Evolutionary conservation across 2,888 invertebrate species (phyloP), one percentile per base, ranked within the genome.

Genomic region (Leptinotarsa peninsularis): DNA sequence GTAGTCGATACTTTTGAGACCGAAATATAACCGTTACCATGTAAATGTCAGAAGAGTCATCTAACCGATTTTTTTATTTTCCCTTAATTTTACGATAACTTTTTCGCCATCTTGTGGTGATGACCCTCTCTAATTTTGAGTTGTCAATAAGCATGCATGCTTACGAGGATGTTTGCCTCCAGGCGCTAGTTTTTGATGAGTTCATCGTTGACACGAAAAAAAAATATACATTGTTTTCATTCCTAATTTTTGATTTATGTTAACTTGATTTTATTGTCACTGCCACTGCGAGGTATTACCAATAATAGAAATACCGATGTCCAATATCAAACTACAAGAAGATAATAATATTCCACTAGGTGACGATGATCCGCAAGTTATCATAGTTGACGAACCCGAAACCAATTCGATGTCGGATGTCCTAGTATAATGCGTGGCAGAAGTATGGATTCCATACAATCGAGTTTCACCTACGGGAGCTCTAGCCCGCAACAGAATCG

Each of bases 321-420:
- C 88, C 66, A 91, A 91, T 82, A 91, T 91, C 79, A 94, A 94
- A 88, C 90, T 94, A 82, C 94, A 94, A 85, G 95, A 96, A 83
- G 95, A 96, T 79, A 91, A 90, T 84, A 95, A 93, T 87, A 97
- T 97, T 88, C 96, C 97, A n/a, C 88, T 97, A 81, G 97, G 96
- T 70, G 97, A 97, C 86, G 97, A 96, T 85, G 97, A 97, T 89
- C 96, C 96, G 13, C 96, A 96, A 90, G 96, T 94, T n/a, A 95
- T 96, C 80, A 95, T 96, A 79, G 92, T 92, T 73, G 96, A 96
- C 81, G 95, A 96, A 83, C 91, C 93, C 68, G 93, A 93, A 83
- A 87, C 86, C 33, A 90, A 92, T 80, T 93, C 88, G 4, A 82
- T 86, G 75, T 88, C 89, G 21, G 88, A 88, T 80, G 87, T 86